Conservation (phyloP, 2,888 invertebrate genomes). For the Drymonia ruficornis region DNA sequence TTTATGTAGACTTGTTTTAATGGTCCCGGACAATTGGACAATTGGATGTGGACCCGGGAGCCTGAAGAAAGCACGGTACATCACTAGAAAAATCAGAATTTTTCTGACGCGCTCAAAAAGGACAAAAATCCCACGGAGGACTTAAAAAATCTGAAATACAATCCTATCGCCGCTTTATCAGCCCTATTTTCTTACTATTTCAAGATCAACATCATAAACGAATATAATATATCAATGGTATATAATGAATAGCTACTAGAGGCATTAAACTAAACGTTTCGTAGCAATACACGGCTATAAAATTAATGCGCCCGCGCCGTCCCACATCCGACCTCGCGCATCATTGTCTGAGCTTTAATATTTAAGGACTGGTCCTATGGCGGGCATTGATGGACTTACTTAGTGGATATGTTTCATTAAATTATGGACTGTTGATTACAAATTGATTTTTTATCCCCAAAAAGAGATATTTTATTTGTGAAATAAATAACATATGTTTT, state of each 20-base stretch:
- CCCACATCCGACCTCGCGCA: conserved; percentile 46
- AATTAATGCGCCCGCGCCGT: conserved; percentile 25
- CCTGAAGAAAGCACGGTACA: no score
- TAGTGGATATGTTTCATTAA: neutral
- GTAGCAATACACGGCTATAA: conserved; percentile 26
- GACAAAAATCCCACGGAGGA: no score
- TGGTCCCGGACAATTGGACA: no score
- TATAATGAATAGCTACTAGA: conserved; percentile 1
- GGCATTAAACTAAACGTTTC: conserved; percentile 22
- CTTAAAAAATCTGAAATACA: neutral
- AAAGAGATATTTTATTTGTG: no score
- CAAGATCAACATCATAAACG: neutral
- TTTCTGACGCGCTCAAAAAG: no score
- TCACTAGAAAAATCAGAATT: no score
- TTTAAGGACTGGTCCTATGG: conserved; percentile 34
- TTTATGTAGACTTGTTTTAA: no score
- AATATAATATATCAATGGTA: neutral
- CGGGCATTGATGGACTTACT: conserved; percentile 9
- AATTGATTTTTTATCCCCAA: no score
- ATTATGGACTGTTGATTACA: no score
- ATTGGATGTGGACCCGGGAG: no score
- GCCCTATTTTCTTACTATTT: neutral
- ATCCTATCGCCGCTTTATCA: neutral
- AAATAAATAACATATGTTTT: no score
- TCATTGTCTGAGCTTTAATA: conserved; percentile 39